Percentiles rank a stretch among this genome's conserved stretches.
Evolutionary conservation across 1,140 invertebrate genomes (phyloP).

Genomic region (Drosophila saltans): DNA sequence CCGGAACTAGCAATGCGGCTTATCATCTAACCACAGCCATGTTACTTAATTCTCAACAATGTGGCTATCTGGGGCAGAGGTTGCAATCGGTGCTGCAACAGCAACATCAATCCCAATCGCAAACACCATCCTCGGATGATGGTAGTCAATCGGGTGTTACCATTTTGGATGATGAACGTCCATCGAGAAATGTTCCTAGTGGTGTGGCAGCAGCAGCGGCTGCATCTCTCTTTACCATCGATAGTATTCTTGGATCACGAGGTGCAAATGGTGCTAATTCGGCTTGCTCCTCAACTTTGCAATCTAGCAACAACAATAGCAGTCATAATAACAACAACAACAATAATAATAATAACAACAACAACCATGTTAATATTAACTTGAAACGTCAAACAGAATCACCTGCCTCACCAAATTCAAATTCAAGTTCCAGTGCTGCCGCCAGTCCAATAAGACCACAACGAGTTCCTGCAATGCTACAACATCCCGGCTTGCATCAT

Average conservation of each 20-base stretch:
- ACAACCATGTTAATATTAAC: constrained; percentile 19
- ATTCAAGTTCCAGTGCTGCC: constrained; percentile 82
- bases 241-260: constrained; percentile 88
- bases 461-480: constrained; percentile 83
- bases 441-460: constrained; percentile 84
- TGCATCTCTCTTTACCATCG: constrained; percentile 90
- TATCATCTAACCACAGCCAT: constrained; percentile 81
- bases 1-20: constrained; percentile 54
- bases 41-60: constrained; percentile 81
- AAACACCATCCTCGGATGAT: constrained; percentile 77
- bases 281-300: constrained; percentile 10
- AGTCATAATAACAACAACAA: constrained; percentile 33
- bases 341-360: constrained; percentile 38
- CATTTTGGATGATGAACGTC: constrained; percentile 76
- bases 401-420: constrained; percentile 76
- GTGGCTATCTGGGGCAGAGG: constrained; percentile 77
- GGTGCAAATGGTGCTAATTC: constrained; percentile 38
- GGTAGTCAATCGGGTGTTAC: constrained; percentile 77
- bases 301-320: constrained; percentile 32
- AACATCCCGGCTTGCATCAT: constrained; percentile 84
- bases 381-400: constrained; percentile 70
- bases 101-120: constrained; percentile 62
- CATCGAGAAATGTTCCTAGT: constrained; percentile 78
- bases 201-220: constrained; percentile 84
- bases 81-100: constrained; percentile 75